Conservation (phyloP, 2,888 invertebrate species). For the Lycocerus yunnanus region DNA sequence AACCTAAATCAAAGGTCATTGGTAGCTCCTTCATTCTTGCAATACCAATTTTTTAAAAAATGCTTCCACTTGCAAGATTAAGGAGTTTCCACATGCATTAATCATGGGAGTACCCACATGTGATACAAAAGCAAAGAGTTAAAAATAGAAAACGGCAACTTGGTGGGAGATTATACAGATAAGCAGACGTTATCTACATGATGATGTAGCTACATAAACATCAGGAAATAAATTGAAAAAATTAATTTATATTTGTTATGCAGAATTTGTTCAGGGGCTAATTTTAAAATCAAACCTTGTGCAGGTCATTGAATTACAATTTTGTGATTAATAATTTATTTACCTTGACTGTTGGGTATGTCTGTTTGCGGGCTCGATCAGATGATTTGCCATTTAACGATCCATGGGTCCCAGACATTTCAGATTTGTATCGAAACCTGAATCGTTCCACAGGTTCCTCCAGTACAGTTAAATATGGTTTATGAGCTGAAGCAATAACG, state of each 20-base stretch:
- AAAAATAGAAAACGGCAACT: background rate
- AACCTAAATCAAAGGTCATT: too few relatives aligned
- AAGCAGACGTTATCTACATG: background rate
- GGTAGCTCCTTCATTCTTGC: too few relatives aligned
- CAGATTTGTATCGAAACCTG: slow-evolving; percentile 82
- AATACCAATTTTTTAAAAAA: too few relatives aligned
- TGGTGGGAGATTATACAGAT: background rate
- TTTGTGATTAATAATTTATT: slow-evolving; percentile 17
- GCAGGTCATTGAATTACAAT: too few relatives aligned
- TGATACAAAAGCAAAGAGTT: background rate
- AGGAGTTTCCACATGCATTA: background rate
- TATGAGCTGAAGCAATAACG: background rate
- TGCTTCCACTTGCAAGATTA: too few relatives aligned
- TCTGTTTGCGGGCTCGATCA: slow-evolving; percentile 64
- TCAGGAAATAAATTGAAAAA: background rate
- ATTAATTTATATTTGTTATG: too few relatives aligned
- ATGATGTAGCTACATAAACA: background rate
- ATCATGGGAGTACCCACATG: background rate
- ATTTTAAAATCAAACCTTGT: too few relatives aligned
- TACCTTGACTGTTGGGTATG: slow-evolving; percentile 78
- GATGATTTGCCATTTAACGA: slow-evolving; percentile 71
- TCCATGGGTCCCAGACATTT: slow-evolving; percentile 87
- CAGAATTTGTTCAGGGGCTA: too few relatives aligned
- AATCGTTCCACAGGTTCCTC: slow-evolving; percentile 82
- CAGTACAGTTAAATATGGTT: slow-evolving; percentile 63